Evolutionary conservation across 2,113 vertebrate species (phyloP), one percentile per base, ranked within the genome.

Genomic region (Gambusia holbrooki): DNA sequence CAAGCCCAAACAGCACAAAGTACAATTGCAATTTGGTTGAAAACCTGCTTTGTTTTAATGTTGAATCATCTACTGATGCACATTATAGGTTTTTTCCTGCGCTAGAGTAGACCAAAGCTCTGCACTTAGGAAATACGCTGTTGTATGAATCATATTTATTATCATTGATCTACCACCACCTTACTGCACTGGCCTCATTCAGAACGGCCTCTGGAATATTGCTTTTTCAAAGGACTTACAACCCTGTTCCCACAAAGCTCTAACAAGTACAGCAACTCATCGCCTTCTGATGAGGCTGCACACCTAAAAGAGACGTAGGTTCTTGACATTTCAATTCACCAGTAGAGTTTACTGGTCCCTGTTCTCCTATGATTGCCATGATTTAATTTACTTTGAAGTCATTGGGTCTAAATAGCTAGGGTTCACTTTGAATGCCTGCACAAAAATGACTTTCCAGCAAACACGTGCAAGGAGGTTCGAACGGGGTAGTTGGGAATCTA

Each of bases 141-240:
- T 85, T 70, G 82, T 80, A 87, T 84, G 77, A 84, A 92, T 91
- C 83, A 88, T 77, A 80, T 87, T 88, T 79, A 84, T 81, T 73
- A 82, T 75, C 85, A 90, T 88, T 87, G 88, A 93, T 91, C 88
- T 58, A 60, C 72, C 79, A 87, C 63, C 86, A 87, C 74, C 87
- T 84, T 79, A 65, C 61, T 27, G 70, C 76, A 62, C 65, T 66
- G 33, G 60, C 67, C 75, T 86, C 73, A 76, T 79, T 88, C 72
- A 82, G 66, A 73, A 28, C 35, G 61, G 83, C 68, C 69, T 68
- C 60, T 69, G 67, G 80, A 87, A 86, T 89, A 90, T 79, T 79
- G 82, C 70, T 77, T 87, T 78, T 62, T 87, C 69, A 78, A 71
- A 69, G 62, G 85, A 79, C 71, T 77, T 76, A 63, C 48, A 66